Conservation (phyloP, 2,888 invertebrate species). For the Drosophila melanosoma region DNA sequence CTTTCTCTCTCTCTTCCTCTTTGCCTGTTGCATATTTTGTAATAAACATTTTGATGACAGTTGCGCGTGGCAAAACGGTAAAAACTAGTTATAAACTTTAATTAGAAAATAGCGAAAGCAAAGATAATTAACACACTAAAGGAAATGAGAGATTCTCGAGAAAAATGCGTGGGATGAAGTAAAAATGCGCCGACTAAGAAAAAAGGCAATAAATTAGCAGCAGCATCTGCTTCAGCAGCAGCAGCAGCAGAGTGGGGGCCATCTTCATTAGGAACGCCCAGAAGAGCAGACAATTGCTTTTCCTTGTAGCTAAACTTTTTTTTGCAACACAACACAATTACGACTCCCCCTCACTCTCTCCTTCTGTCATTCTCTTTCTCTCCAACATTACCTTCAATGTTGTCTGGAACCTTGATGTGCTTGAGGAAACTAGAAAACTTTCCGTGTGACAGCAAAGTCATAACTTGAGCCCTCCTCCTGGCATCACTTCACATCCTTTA, state of each 20-base stretch:
- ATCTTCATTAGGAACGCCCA: slow-evolving; percentile 38
- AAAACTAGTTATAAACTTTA: slow-evolving; percentile 25
- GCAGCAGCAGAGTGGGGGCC: neutral
- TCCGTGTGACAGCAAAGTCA: slow-evolving; percentile 57
- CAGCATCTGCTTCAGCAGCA: neutral
- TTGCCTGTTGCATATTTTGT: slow-evolving; percentile 56
- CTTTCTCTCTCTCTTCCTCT: neutral
- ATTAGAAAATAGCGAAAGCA: slow-evolving; percentile 32
- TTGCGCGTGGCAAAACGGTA: slow-evolving; percentile 1
- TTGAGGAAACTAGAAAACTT: slow-evolving; percentile 22
- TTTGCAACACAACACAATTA: neutral
- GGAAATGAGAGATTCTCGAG: slow-evolving; percentile 5
- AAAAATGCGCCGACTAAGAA: neutral
- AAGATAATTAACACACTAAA: slow-evolving; percentile 53
- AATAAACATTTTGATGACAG: slow-evolving; percentile 10
- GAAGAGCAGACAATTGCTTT: slow-evolving; percentile 37
- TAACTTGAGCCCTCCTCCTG: slow-evolving; percentile 55
- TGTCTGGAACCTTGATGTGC: slow-evolving; percentile 10
- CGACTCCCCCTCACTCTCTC: neutral
- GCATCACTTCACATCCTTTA: slow-evolving; percentile 24
- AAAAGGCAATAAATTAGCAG: slow-evolving; percentile 27
- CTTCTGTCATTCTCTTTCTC: neutral
- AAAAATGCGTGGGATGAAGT: neutral
- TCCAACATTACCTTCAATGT: slow-evolving; percentile 37
- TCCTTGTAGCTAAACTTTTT: slow-evolving; percentile 13